These are phyloP conservation scores for Tachysurus vachellii DNA, from an alignment of 2,113 vertebrate genomes.

Conservation along the genomic window DNA sequence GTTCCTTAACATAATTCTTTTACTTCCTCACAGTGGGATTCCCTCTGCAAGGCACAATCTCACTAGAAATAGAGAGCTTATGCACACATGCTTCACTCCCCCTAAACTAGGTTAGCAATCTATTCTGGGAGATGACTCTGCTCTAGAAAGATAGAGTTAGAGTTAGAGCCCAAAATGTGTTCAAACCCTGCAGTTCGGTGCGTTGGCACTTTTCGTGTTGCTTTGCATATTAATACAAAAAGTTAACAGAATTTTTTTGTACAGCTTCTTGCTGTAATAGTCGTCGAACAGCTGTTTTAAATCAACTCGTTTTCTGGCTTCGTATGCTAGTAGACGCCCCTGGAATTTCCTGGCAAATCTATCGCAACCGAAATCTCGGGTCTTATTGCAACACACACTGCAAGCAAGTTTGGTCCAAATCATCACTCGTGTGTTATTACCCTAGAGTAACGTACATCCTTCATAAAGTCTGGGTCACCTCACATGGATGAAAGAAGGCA, in stretches of 20 bases:
- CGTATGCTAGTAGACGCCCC: not conserved
- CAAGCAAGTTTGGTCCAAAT: not conserved
- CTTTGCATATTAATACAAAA: slow-evolving; percentile 23
- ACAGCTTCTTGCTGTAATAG: not conserved
- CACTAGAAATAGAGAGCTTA: slow-evolving; percentile 23
- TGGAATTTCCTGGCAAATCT: slow-evolving; percentile 19
- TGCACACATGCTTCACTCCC: slow-evolving; percentile 32
- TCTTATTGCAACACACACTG: not conserved
- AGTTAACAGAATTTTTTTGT: slow-evolving; percentile 13
- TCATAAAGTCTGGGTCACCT: slow-evolving; percentile 16
- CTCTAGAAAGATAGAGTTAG: slow-evolving; percentile 49
- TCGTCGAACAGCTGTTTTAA: slow-evolving; percentile 24
- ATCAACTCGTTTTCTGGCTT: not conserved
- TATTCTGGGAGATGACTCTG: slow-evolving; percentile 58
- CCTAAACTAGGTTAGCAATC: slow-evolving; percentile 50
- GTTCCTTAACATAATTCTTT: not conserved
- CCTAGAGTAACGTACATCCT: not conserved
- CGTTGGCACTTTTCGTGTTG: slow-evolving; percentile 25
- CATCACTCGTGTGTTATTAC: slow-evolving; percentile 13
- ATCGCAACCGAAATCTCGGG: not conserved
- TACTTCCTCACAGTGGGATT: slow-evolving; percentile 13
- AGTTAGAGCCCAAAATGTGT: slow-evolving; percentile 43
- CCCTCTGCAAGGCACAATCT: slow-evolving; percentile 33
- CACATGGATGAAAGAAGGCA: not conserved
- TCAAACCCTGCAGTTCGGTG: slow-evolving; percentile 21